These are phyloP conservation scores for Chelidonichthys spinosus DNA, from an alignment of 2,797 vertebrate genomes.

Conservation along the genomic window DNA sequence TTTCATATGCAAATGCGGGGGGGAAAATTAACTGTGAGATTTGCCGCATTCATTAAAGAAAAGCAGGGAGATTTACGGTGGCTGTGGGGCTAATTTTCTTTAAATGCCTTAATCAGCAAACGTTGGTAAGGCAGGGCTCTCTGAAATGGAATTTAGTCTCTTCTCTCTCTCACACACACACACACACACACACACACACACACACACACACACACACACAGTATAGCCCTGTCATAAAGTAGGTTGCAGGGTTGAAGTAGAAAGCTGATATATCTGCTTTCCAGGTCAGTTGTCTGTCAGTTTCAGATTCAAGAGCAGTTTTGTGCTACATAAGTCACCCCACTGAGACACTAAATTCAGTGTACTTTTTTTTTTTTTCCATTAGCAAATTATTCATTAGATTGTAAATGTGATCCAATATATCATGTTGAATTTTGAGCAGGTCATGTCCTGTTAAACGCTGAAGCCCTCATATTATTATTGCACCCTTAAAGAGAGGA, in stretches of 20 bases:
- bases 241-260: constrained; percentile 28
- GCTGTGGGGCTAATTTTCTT: constrained; percentile 66
- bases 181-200: neutral
- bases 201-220: neutral
- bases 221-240: constrained; percentile 20
- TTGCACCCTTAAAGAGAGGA: neutral
- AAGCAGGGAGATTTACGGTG: constrained; percentile 56
- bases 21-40: constrained; percentile 57
- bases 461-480: neutral
- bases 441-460: constrained; percentile 4
- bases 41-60: constrained; percentile 62
- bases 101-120: constrained; percentile 76
- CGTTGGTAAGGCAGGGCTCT: constrained; percentile 52
- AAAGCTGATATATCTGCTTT: constrained; percentile 42
- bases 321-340: constrained; percentile 22
- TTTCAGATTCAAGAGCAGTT: constrained; percentile 30
- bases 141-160: constrained; percentile 47
- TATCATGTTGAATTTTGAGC: constrained; percentile 15
- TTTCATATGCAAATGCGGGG: constrained; percentile 71
- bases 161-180: neutral
- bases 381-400: neutral
- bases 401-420: constrained; percentile 5
- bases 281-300: constrained; percentile 45
- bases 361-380: constrained; percentile 7
- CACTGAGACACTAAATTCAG: constrained; percentile 17